A percentile compares a stretch with the other conserved stretches of the same genome.
Conservation (phyloP, 92 coral and sea anemone species). For the Galaxea fascicularis region DNA sequence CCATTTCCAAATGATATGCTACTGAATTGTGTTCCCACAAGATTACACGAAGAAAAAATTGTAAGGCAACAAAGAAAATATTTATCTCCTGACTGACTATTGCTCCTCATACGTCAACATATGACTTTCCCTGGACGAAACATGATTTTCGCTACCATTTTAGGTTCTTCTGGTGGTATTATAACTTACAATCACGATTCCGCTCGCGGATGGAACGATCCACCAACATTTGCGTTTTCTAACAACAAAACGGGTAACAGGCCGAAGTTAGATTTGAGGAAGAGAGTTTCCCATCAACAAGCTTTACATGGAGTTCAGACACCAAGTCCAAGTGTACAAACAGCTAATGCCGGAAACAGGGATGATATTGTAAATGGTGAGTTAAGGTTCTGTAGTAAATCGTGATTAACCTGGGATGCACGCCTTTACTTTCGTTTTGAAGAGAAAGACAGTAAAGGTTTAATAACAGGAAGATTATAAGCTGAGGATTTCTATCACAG, state of each 20-base stretch:
- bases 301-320: conserved; percentile 87
- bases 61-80: conserved; percentile 51
- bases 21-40: neutral
- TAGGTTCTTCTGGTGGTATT: conserved; percentile 83
- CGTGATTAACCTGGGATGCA: neutral
- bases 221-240: conserved; percentile 94
- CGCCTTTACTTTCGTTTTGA: too few species aligned
- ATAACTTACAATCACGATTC: conserved; percentile 97
- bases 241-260: conserved; percentile 70
- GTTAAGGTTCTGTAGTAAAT: conserved; percentile 1
- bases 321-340: conserved; percentile 50
- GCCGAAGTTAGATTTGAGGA: conserved; percentile 95
- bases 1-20: neutral
- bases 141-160: conserved; percentile 40
- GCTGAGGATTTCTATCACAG: neutral
- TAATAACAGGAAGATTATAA: neutral
- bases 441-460: too few species aligned
- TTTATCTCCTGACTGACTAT: conserved; percentile 46
- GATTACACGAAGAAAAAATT: neutral
- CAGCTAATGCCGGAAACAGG: neutral
- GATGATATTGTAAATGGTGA: conserved; percentile 68
- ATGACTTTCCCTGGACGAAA: neutral
- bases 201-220: conserved; percentile 99
- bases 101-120: conserved; percentile 10
- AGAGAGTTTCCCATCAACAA: conserved; percentile 97